Evolutionary conservation across 2,888 invertebrate species (phyloP).

Genomic region (Cataglyphis altisquamis): DNA sequence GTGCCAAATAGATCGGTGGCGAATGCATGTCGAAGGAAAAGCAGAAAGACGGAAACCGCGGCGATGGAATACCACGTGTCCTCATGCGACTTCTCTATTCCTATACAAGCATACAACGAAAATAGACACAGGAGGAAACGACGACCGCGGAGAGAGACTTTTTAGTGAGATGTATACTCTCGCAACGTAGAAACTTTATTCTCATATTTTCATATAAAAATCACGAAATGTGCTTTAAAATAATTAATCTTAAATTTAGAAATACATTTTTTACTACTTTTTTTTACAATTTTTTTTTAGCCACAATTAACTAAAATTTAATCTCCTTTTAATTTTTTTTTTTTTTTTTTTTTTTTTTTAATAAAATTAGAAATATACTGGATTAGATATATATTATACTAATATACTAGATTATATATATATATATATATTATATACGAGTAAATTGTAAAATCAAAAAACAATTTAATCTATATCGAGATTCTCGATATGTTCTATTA

Average conservation of each 20-base stretch:
- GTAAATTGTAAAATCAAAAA: conserved; percentile 52
- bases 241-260: background rate
- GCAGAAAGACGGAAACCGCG: conserved; percentile 45
- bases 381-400: too few relatives aligned
- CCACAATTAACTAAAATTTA: background rate
- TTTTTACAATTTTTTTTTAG: background rate
- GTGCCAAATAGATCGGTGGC: conserved; percentile 53
- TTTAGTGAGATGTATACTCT: conserved; percentile 1
- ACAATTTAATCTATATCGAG: conserved; percentile 48
- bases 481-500: conserved; percentile 37
- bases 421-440: too few relatives aligned
- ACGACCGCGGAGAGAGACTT: conserved; percentile 37
- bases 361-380: background rate
- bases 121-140: conserved; percentile 49
- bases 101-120: conserved; percentile 41
- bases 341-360: background rate
- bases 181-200: conserved; percentile 8
- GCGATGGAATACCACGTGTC: conserved; percentile 41
- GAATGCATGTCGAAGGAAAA: conserved; percentile 29
- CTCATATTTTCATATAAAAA: conserved; percentile 19
- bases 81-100: conserved; percentile 32
- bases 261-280: background rate
- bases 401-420: too few relatives aligned
- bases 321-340: background rate
- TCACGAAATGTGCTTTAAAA: background rate